These are phyloP conservation scores for Saccostrea glomerata DNA, from an alignment of 1,140 invertebrate species.

Conservation along the genomic window DNA sequence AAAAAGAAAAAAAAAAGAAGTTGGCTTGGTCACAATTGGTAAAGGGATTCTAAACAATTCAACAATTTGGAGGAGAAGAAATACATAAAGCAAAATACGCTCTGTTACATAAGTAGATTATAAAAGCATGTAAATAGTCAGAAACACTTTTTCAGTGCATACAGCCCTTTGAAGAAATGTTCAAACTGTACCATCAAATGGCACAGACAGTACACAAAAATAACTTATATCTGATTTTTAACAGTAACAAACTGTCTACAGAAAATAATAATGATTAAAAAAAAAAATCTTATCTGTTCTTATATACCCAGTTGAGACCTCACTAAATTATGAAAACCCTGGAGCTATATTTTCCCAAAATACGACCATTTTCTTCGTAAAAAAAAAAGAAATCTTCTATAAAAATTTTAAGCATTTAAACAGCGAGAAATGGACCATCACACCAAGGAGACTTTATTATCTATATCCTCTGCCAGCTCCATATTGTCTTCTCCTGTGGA, in stretches of 20 bases:
- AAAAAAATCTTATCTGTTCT: neutral
- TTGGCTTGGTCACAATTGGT: neutral
- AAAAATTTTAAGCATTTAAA: neutral
- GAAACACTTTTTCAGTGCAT: neutral
- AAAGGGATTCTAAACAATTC: no score
- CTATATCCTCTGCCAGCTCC: neutral
- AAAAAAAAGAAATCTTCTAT: neutral
- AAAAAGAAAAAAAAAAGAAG: neutral
- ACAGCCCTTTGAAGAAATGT: neutral
- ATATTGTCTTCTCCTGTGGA: neutral
- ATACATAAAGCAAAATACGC: no score
- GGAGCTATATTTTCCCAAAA: neutral
- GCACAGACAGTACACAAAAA: neutral
- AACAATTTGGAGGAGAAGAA: no score
- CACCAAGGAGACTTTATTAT: constrained; percentile 4
- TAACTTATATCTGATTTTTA: neutral
- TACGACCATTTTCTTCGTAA: neutral
- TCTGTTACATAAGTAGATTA: no score
- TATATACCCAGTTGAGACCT: neutral
- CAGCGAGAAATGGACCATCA: neutral
- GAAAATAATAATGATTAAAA: neutral
- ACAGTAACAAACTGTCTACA: neutral
- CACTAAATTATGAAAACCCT: neutral
- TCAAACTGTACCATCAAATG: neutral
- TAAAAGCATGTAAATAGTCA: no score